Evolutionary conservation across 2,888 invertebrate genomes (phyloP).

Genomic region (Leptinotarsa peninsularis): DNA sequence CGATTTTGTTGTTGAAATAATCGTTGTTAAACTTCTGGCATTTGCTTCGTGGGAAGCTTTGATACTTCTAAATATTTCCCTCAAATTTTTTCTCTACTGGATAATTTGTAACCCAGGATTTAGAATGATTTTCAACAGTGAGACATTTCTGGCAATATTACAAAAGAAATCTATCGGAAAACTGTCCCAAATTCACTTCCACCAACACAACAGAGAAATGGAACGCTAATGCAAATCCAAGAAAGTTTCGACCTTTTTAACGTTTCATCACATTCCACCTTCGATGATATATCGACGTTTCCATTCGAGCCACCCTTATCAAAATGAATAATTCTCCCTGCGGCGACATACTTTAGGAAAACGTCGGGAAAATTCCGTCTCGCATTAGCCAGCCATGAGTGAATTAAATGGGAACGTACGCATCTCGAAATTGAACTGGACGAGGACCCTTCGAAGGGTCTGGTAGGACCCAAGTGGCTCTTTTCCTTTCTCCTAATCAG

Average conservation of each 20-base stretch:
- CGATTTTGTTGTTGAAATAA: too few relatives aligned
- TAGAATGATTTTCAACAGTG: too few relatives aligned
- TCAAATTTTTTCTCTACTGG: too few relatives aligned
- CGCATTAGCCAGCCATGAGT: constrained; percentile 17
- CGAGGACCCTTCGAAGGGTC: not conserved
- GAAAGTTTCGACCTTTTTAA: not conserved
- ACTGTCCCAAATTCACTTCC: not conserved
- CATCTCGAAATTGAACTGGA: constrained; percentile 16
- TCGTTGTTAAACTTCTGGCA: too few relatives aligned
- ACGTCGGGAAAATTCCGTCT: constrained; percentile 9
- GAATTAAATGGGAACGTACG: constrained; percentile 18
- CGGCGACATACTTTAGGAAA: constrained; percentile 18
- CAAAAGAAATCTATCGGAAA: too few relatives aligned
- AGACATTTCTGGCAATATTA: too few relatives aligned
- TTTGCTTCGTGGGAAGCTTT: too few relatives aligned
- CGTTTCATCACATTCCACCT: constrained; percentile 2
- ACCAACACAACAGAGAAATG: not conserved
- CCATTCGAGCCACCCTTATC: constrained; percentile 12
- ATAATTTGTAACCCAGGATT: too few relatives aligned
- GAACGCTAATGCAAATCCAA: constrained; percentile 1
- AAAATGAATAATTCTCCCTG: constrained; percentile 18
- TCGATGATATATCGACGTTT: constrained; percentile 13
- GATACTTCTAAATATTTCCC: too few relatives aligned
- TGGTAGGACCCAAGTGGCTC: constrained; percentile 8
- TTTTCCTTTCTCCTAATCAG: constrained; percentile 13